These are phyloP conservation scores for Rallus crepitans DNA, from an alignment of 2,797 vertebrate species.

Conservation along the genomic window DNA sequence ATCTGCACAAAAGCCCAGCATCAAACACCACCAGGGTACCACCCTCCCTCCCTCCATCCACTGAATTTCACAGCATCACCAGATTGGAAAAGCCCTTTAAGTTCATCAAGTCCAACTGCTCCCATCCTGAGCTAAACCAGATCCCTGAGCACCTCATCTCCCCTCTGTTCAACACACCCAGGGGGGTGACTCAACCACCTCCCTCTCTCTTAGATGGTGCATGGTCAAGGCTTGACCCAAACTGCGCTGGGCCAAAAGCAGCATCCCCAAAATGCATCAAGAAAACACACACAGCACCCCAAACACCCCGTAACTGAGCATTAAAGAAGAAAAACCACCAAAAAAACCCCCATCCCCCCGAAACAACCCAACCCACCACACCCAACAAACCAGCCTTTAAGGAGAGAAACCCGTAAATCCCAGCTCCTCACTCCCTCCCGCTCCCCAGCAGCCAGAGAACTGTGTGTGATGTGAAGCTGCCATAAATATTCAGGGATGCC, in stretches of 20 bases:
- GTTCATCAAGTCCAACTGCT: too few relatives aligned
- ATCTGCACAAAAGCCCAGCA: neutral
- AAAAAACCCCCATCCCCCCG: too few relatives aligned
- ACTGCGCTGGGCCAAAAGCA: neutral
- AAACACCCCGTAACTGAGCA: accelerated
- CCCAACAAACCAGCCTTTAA: too few relatives aligned
- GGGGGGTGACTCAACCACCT: neutral
- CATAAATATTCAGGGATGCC: neutral
- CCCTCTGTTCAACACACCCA: too few relatives aligned
- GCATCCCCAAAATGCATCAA: neutral
- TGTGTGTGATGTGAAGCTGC: accelerated
- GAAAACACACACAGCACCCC: accelerated
- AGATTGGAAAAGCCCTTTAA: too few relatives aligned
- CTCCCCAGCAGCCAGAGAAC: neutral
- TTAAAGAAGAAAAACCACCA: neutral
- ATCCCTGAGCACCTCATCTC: too few relatives aligned
- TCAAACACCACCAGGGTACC: accelerated
- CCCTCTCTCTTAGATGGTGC: accelerated
- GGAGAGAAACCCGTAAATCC: neutral
- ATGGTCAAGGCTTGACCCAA: neutral
- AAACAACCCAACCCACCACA: neutral
- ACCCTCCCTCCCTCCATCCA: neutral
- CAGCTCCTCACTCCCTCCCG: neutral
- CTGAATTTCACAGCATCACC: too few relatives aligned
- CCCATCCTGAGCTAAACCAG: too few relatives aligned